Evolutionary conservation across 2,888 invertebrate species (phyloP), one percentile per base, ranked within the genome.

Genomic region (Apantesis nais): DNA sequence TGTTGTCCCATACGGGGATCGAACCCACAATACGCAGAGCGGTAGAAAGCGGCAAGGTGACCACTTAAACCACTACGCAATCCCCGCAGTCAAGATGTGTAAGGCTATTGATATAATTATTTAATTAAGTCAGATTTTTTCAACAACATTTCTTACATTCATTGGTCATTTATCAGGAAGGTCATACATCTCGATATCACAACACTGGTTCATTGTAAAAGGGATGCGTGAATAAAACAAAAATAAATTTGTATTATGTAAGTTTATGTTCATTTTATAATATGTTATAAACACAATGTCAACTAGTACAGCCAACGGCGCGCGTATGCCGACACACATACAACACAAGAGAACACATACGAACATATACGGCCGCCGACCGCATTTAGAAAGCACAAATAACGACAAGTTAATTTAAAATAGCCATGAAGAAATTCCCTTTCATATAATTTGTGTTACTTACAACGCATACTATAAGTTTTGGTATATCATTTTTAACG

Each of bases 271-370:
- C 92, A 93, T 85, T 85, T 90, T 93, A 94, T 94, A 95, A 93
- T 93, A 93, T 94, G 94, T 95, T 94, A 93, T 92, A 94, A 94
- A 93, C 92, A 93, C 93, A 94, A 91, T 86, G 89, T 91, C 90
- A 90, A 91, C 89, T 91, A 87, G 88, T 86, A 87, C 87, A 89
- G 88, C 83, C 88, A 84, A 79, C 86, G 78, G 83, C 85, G 76
- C 83, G 81, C 82, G 81, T 85, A 82, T 83, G 84, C 83, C 80
- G 79, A 80, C 79, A 82, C 79, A 73, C 78, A 76, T 77, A 78
- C 77, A 76, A 79, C 80, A 78, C 78, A 79, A 70, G 78, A 66
- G 58, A 74, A 81, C 82, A 74, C 76, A 76, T 71, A 74, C 65
- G 67, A 62, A 73, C 29, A 58, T 66, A 52, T 41, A 75, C 71